Evolutionary conservation across 2,888 invertebrate genomes (phyloP), one percentile per base, ranked within the genome.

Genomic region (Nebria brevicollis): DNA sequence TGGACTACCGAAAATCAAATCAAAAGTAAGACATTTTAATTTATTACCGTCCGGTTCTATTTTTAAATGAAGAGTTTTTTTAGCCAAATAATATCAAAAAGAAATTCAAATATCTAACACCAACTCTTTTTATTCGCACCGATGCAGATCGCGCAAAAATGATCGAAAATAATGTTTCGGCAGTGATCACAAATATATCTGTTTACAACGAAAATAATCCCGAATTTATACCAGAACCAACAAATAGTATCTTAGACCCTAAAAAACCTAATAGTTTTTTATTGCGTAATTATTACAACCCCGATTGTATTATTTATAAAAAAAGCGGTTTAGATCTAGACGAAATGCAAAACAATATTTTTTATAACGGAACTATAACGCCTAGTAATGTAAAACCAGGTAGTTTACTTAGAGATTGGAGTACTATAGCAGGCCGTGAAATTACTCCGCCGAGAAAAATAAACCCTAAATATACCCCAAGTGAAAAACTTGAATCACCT

Each of bases 381-480:
- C 89, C 89, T 74, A 88, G 88, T 64, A 84, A 77, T 72, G 85
- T 86, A 72, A 89, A 87, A 83, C 87, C 89, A 65, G 91, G 92
- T 26, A 88, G 88, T 86, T 88, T 93, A 77, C 86, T 94, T n/a
- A 92, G 90, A 87, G 90, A 92, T 85, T 94, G 93, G 93, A 87
- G 89, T 34, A 85, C 89, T 73, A 94, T 94, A 85, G 92, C 92
- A 4, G 94, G 94, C 0, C 89, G 94, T 81, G 93, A 93, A 75
- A 84, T 86, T 11, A 92, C 93, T 77, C 94, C 94, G 0, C 83
- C 85, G 43, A 8, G 4, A 54, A 54, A 11, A 11, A 54, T 54
- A 11, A 7, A 6, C 54, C 13, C 54, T 54, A 13, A 54, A 54
- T 11, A 13, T 54, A 4, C 34, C 34, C 34, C 34, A 34, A 34